Evolutionary conservation across 2,113 vertebrate species (phyloP).

Genomic region (Fukomys damarensis): DNA sequence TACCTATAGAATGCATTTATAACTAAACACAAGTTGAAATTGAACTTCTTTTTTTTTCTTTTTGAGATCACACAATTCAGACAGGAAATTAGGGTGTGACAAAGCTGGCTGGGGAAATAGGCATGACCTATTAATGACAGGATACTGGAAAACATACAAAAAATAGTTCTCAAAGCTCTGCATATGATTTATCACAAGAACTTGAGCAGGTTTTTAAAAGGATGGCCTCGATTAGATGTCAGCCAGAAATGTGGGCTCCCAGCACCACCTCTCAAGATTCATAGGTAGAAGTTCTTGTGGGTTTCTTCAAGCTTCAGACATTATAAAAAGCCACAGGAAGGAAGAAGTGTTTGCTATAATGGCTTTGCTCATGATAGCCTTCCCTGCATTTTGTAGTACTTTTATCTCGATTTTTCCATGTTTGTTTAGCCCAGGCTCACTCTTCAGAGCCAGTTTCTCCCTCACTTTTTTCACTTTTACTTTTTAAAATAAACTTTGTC

Average conservation of each 20-base stretch:
- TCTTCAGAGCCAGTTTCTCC: not conserved
- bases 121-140: not conserved
- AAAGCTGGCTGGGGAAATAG: not conserved
- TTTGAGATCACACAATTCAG: not conserved
- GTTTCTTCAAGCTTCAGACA: not conserved
- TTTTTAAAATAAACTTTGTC: not conserved
- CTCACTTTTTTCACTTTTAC: not conserved
- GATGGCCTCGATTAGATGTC: not conserved
- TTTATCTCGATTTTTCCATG: not conserved
- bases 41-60: not conserved
- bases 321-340: not conserved
- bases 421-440: not conserved
- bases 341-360: not conserved
- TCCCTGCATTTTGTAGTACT: not conserved
- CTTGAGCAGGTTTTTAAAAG: not conserved
- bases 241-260: not conserved
- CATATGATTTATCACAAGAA: not conserved
- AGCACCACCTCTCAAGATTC: not conserved
- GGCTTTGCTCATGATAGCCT: not conserved
- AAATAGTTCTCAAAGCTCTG: not conserved
- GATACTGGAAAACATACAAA: not conserved
- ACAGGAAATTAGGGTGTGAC: not conserved
- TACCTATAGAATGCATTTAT: not conserved
- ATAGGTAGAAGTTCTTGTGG: not conserved
- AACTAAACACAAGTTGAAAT: not conserved